Percentiles rank a stretch among this genome's conserved stretches.
Conservation (phyloP, 64 coral and sea anemone genomes). For the Acropora yongei region DNA sequence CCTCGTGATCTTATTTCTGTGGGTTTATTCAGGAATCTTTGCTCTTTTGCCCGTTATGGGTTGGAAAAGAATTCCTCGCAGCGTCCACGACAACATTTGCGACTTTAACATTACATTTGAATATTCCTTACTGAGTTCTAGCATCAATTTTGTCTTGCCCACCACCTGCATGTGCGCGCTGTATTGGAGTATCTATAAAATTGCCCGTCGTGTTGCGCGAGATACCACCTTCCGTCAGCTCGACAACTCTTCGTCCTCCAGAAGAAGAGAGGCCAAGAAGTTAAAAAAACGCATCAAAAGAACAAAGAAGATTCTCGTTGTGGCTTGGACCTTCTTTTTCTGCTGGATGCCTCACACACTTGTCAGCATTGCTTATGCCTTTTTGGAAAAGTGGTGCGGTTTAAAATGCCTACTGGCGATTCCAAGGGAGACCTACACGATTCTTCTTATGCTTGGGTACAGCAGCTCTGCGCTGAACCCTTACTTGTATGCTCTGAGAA, state of each 20-base stretch:
- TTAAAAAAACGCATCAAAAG: slow-evolving; percentile 65
- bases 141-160: slow-evolving; percentile 33
- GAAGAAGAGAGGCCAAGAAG: background rate
- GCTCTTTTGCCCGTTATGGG: slow-evolving; percentile 80
- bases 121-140: slow-evolving; percentile 45
- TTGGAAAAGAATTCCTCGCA: slow-evolving; percentile 48
- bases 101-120: slow-evolving; percentile 61
- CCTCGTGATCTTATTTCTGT: slow-evolving; percentile 50
- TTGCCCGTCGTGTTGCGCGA: background rate
- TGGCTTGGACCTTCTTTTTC: slow-evolving; percentile 87
- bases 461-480: slow-evolving; percentile 86
- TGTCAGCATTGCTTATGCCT: slow-evolving; percentile 57
- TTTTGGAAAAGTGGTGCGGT: background rate
- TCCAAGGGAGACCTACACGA: background rate
- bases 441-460: slow-evolving; percentile 80
- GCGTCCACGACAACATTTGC: slow-evolving; percentile 32
- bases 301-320: slow-evolving; percentile 81
- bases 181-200: slow-evolving; percentile 51
- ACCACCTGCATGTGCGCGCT: slow-evolving; percentile 6
- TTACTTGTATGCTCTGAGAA: slow-evolving; percentile 89
- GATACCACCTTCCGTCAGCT: background rate
- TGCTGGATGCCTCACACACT: slow-evolving; percentile 92
- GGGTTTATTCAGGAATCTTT: slow-evolving; percentile 78
- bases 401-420: background rate
- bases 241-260: background rate